Evolutionary conservation across 2,113 vertebrate genomes (phyloP), one percentile per base, ranked within the genome.

Genomic region (Sander lucioperca): DNA sequence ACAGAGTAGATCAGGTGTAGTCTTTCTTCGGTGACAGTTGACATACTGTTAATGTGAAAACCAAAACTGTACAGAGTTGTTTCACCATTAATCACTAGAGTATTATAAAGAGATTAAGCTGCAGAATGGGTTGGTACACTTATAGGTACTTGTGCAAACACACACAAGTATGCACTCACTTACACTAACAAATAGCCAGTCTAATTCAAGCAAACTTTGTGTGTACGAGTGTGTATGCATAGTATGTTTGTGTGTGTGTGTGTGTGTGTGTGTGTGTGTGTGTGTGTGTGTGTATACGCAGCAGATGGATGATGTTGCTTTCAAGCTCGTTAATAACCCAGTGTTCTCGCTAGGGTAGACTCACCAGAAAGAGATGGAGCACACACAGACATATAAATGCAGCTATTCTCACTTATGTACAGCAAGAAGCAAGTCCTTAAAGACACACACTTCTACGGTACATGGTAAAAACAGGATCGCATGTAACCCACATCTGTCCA

Each of bases 251-350:
- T 62, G 21, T 27, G 59, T 75, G 62, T 66, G 66, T 75, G 62
- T 66, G 66, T 67, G 54, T 45, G 13, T 76, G 19, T 3, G 18
- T 39, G 33, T 36, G 23, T 62, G 23, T 45, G n/a, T 48, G 50
- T 57, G 47, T 43, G 36, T 77, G 33, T 30, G 33, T 63, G 67
- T 74, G 65, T 76, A 50, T 64, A 23, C 2, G 61, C 43, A 71
- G 77, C 79, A 89, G 87, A 89, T 83, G 77, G 76, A 82, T 78
- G 78, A 21, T 76, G 73, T 58, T 86, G 66, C 84, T 86, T 74
- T 86, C 4, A 23, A 79, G 62, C 73, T 85, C 50, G 18, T 85
- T 90, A 91, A 85, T 82, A 89, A 80, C 67, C 66, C 59, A 66
- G 75, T 72, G 77, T 79, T 88, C 76, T 77, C 27, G n/a, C 74